These are phyloP conservation scores for Drosophila tsacasi DNA, from an alignment of 1,140 invertebrate genomes.

Conservation along the genomic window DNA sequence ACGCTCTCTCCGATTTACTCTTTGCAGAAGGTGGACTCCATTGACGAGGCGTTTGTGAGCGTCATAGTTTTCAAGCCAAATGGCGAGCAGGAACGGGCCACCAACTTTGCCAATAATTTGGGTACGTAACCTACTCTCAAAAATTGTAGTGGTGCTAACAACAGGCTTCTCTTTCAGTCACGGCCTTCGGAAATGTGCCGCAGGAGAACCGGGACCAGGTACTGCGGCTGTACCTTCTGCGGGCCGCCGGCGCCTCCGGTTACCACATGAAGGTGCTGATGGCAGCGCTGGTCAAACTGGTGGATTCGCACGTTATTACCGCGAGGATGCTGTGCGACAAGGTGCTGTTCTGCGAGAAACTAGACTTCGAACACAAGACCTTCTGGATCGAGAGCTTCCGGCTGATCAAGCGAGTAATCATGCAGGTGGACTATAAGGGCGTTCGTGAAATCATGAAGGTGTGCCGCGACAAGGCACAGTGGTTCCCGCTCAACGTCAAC, in stretches of 20 bases:
- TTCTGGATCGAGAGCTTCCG: slow-evolving; percentile 96
- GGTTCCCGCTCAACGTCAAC: slow-evolving; percentile 91
- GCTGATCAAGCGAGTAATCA: slow-evolving; percentile 93
- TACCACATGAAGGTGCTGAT: slow-evolving; percentile 90
- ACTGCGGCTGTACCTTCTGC: slow-evolving; percentile 89
- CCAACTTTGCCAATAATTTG: slow-evolving; percentile 88
- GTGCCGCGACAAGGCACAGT: slow-evolving; percentile 94
- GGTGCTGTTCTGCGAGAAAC: slow-evolving; percentile 92
- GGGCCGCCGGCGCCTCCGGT: slow-evolving; percentile 90
- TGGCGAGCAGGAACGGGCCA: slow-evolving; percentile 88
- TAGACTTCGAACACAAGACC: slow-evolving; percentile 91
- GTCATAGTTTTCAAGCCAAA: slow-evolving; percentile 91
- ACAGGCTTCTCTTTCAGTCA: slow-evolving; percentile 74
- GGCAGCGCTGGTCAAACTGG: slow-evolving; percentile 90
- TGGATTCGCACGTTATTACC: slow-evolving; percentile 87
- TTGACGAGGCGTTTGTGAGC: slow-evolving; percentile 95
- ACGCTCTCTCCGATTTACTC: neutral
- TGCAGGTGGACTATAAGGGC: slow-evolving; percentile 97
- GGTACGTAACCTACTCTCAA: slow-evolving; percentile 46
- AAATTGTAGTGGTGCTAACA: neutral
- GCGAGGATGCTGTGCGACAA: slow-evolving; percentile 91
- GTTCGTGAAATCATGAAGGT: slow-evolving; percentile 96
- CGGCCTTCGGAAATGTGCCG: slow-evolving; percentile 86
- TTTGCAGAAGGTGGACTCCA: slow-evolving; percentile 90
- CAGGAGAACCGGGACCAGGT: slow-evolving; percentile 90